Evolutionary conservation across 2,797 vertebrate species (phyloP), one percentile per base, ranked within the genome.

Genomic region (Pseudochirops corinnae): DNA sequence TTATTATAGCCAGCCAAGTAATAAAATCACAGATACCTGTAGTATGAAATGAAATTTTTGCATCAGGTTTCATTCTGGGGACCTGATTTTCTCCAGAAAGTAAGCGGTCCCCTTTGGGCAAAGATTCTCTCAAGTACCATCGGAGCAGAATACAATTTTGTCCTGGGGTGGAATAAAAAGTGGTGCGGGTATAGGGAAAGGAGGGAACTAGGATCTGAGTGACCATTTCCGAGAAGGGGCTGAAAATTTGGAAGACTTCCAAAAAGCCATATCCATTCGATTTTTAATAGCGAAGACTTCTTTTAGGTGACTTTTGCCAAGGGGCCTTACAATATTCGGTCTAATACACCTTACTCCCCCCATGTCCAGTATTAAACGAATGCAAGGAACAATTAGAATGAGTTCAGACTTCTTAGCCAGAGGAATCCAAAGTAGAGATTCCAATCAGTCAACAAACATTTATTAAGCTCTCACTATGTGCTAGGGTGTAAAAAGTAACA

Each of bases 71-170:
- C 55, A 92, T 90, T 91, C 11, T 92, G 82, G 58, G 55, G 74
- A 92, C 39, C 55, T 62, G 62, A 91, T 94, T 96, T 91, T 95
- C 55, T 95, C 31, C 29, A 91, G 0, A 0, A 56, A 95, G 90
- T 95, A 55, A 92, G 21, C 90, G 9, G n/a, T 62, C 94, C 93
- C 24, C 57, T 62, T 60, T 93, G 92, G 95, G 90, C 16, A 87
- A 82, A 87, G 74, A 87, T 50, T 3, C 39, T 87, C 3, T 26
- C 74, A 56, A 4, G 7, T 50, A 90, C 13, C 90, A 28, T 57
- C 16, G 5, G 50, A 18, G 50, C 56, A 58, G n/a, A 95, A 93
- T 96, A 96, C 93, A 93, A 92, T 94, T 26, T 94, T 91, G 55
- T 39, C 9, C 21, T 92, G 10, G 29, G 87, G n/a, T 93, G 93